Evolutionary conservation across 2,113 vertebrate genomes (phyloP).

Genomic region (Otis tarda): DNA sequence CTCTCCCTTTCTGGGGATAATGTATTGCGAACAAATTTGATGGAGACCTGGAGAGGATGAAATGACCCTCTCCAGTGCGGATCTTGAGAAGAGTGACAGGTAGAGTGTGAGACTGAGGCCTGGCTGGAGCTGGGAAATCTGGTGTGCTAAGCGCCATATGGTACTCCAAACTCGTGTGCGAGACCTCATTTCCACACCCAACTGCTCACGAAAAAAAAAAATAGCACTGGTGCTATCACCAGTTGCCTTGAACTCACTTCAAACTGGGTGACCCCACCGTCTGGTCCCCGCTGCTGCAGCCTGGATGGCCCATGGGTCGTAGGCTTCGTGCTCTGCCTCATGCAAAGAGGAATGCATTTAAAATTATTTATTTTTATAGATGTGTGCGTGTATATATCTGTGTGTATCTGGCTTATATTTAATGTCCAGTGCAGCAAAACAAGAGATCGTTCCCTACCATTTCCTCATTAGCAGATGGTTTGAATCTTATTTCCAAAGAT

Average conservation of each 20-base stretch:
- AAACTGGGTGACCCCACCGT: neutral
- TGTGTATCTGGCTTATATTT: neutral
- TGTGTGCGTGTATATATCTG: no score
- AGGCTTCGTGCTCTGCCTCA: neutral
- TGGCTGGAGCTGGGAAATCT: slow-evolving; percentile 66
- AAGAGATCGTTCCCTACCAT: neutral
- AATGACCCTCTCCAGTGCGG: slow-evolving; percentile 22
- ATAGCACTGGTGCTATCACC: slow-evolving; percentile 13
- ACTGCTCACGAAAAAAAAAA: slow-evolving; percentile 50
- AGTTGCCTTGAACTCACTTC: neutral
- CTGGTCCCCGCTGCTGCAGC: slow-evolving; percentile 31
- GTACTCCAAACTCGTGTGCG: neutral
- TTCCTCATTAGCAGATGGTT: neutral
- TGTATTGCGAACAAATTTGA: slow-evolving; percentile 2
- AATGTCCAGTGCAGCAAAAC: neutral
- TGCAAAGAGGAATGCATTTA: neutral
- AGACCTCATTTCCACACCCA: slow-evolving; percentile 64
- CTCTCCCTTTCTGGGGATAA: neutral
- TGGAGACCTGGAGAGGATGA: neutral
- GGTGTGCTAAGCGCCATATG: slow-evolving; percentile 55
- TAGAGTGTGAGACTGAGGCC: slow-evolving; percentile 66
- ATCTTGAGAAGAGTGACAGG: slow-evolving; percentile 55
- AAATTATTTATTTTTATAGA: neutral
- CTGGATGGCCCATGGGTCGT: neutral
- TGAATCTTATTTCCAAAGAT: neutral